Base-by-base conservation (phyloP, 2,113 vertebrate genomes). In the Chlorodrepanis virens region DNA sequence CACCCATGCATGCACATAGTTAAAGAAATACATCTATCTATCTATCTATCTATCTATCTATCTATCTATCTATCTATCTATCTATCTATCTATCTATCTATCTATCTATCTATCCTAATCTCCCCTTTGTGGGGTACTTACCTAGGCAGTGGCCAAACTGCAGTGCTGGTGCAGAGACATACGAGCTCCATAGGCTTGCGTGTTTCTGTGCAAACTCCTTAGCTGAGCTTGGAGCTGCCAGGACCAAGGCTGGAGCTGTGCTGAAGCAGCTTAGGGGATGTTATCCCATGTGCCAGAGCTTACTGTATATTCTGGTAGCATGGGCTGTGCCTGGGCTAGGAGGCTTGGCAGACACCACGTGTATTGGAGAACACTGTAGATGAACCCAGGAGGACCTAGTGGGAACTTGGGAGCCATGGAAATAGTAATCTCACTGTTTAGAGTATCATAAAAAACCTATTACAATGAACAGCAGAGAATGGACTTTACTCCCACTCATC, bases 231-330 rank as follows among this genome's bases (percentile, higher is more conserved):
- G 50, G 49, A 69, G 40, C 27, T 53, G 50, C 27, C n/a, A 68
- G 29, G 49, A 64, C 7, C 35, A 50, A 45, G 60, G 69, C 64
- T 74, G 64, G 87, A 69, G 78, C 44, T 74, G 40, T 10, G 33
- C 64, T 52, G 72, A 40, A 42, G 59, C 59, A 77, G 72, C 35
- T 31, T 19, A 12, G 45, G 45, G 40, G 17, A 11, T 42, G 54
- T 35, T 31, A 20, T 0, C 0, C 17, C 9, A 3, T 8, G 11
- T 75, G 37, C 25, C 60, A 65, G 75, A 57, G 67, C 27, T 0
- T 0, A 10, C 44, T 39, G 10, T 23, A 8, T 33, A 23, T 64
- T 56, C 81, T 84, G 27, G 15, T 65, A 60, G 35, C 4, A 5
- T 2, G 21, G 45, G 37, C 72, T 84, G n/a, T 47, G 29, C 29